These are phyloP conservation scores for Herpailurus yagouaroundi DNA, from an alignment of 2,113 vertebrate species.

Conservation along the genomic window DNA sequence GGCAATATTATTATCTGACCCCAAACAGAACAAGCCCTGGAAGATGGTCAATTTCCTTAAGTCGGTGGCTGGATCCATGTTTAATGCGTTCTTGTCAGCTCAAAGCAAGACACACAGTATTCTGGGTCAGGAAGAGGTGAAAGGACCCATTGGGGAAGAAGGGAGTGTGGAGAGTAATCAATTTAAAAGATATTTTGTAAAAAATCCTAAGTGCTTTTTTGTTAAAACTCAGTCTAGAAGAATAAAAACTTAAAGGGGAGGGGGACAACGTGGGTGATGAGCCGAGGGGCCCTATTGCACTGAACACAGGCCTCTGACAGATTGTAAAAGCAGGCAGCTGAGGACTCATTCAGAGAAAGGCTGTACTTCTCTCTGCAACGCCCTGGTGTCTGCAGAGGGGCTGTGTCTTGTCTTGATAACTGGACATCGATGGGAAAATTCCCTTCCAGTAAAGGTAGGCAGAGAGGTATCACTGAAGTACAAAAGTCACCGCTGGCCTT, in stretches of 20 bases:
- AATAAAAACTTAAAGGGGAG: slow-evolving; percentile 46
- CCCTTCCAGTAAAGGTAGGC: not conserved
- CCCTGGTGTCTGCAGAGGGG: fast-evolving
- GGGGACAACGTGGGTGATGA: not conserved
- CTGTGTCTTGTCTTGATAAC: not conserved
- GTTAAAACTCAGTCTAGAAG: slow-evolving; percentile 52
- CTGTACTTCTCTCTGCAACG: fast-evolving
- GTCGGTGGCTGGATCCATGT: slow-evolving; percentile 52
- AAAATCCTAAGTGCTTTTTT: slow-evolving; percentile 46
- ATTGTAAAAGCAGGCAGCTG: slow-evolving; percentile 51
- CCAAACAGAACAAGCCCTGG: slow-evolving; percentile 62
- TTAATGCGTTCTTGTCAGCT: slow-evolving; percentile 63
- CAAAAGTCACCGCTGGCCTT: not conserved
- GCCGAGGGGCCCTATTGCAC: slow-evolving; percentile 48
- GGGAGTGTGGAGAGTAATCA: not conserved
- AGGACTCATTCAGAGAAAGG: not conserved
- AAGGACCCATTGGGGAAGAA: not conserved
- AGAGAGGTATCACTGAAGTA: not conserved
- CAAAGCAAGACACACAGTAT: slow-evolving; percentile 67
- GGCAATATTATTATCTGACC: slow-evolving; percentile 77
- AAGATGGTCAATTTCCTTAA: slow-evolving; percentile 74
- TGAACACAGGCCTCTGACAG: not conserved
- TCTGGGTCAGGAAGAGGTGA: slow-evolving; percentile 60
- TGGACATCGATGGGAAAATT: not conserved
- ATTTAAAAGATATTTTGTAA: not conserved